Percentiles rank a stretch among this genome's conserved stretches.
Conservation (phyloP, 2,888 invertebrate species). For the Linnaemya tessellans region DNA sequence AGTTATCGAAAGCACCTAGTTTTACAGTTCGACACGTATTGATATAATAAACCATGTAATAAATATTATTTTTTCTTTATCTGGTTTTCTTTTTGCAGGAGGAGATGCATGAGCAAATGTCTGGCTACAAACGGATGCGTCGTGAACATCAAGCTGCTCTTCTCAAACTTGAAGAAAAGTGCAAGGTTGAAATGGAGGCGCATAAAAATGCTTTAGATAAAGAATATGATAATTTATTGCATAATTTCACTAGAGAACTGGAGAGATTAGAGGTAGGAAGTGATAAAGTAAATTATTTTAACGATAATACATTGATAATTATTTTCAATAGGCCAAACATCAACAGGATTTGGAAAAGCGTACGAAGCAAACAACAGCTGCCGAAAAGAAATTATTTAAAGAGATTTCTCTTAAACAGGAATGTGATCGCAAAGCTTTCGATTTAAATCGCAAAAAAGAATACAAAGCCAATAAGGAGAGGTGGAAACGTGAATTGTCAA, state of each 20-base stretch:
- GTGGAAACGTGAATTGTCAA: conserved; percentile 96
- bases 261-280: conserved; percentile 90
- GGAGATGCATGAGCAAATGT: conserved; percentile 99
- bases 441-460: conserved; percentile 96
- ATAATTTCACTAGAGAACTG: conserved; percentile 95
- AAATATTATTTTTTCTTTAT: conserved; percentile 5
- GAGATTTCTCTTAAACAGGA: conserved; percentile 95
- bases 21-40: conserved; percentile 23
- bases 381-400: conserved; percentile 96
- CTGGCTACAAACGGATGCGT: conserved; percentile 98
- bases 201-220: conserved; percentile 97
- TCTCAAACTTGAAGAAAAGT: conserved; percentile 96
- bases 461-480: conserved; percentile 98
- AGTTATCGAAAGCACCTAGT: conserved; percentile 33
- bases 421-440: conserved; percentile 95
- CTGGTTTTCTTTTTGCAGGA: conserved; percentile 84
- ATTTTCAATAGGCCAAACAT: conserved; percentile 86
- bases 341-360: conserved; percentile 91
- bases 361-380: conserved; percentile 92
- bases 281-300: conserved; percentile 12
- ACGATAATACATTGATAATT: not conserved
- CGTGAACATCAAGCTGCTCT: conserved; percentile 98
- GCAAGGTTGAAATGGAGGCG: conserved; percentile 98
- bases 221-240: conserved; percentile 96
- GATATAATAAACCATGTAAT: not conserved